Conservation (phyloP, 2,113 vertebrate genomes). For the Lagopus leucura region DNA sequence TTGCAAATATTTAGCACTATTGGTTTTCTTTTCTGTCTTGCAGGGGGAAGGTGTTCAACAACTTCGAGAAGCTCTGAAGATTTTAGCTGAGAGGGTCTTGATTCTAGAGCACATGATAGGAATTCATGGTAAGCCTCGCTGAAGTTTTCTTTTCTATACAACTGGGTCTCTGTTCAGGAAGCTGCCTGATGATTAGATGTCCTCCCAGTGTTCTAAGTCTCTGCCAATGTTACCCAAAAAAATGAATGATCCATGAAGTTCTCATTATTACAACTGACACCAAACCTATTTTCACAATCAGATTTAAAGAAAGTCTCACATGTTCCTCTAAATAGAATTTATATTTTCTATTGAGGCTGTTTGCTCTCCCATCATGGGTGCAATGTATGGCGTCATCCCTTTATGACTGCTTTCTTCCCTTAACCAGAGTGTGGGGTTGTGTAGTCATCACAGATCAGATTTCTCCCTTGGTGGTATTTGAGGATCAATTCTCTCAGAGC, state of each 20-base stretch:
- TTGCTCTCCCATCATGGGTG: not conserved
- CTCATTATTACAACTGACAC: not conserved
- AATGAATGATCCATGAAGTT: not conserved
- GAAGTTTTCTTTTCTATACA: not conserved
- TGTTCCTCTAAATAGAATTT: not conserved
- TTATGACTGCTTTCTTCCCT: not conserved
- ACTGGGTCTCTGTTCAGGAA: not conserved
- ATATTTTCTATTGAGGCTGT: not conserved
- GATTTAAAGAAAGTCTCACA: not conserved
- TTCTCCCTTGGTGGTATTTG: not conserved
- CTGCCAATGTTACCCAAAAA: not conserved
- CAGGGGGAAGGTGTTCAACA: slow-evolving; percentile 92
- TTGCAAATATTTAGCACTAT: not conserved
- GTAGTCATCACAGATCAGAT: not conserved
- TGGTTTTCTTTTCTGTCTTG: not conserved
- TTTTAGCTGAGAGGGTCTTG: slow-evolving; percentile 94
- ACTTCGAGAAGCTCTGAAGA: slow-evolving; percentile 96
- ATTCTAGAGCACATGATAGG: slow-evolving; percentile 99
- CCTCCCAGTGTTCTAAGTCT: not conserved
- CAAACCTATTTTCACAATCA: not conserved
- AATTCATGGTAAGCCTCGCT: slow-evolving; percentile 85
- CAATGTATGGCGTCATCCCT: not conserved
- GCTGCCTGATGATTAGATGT: not conserved
- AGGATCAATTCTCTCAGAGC: not conserved
- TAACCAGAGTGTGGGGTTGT: not conserved